Base-by-base conservation (phyloP, 2,113 vertebrate genomes). In the Rhagologus leucostigma region DNA sequence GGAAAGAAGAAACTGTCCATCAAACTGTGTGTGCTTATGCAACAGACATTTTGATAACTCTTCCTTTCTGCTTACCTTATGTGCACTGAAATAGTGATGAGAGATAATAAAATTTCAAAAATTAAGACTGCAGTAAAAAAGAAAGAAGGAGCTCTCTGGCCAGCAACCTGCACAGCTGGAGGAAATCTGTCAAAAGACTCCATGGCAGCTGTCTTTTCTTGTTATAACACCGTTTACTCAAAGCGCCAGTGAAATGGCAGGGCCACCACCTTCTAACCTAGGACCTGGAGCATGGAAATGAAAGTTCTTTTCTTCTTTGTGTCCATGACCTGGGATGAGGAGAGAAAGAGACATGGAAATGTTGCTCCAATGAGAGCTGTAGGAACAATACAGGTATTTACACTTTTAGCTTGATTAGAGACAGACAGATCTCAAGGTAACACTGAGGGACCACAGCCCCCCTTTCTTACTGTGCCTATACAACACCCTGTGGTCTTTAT, bases 181-280 rank as follows among this genome's bases (percentile, higher is more conserved):
- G 27, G 13, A 69, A 70, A 57, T 70, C 44, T 73, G 10, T 60
- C 24, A 32, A 41, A 87, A 64, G 26, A 11, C 12, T 57, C 20
- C 30, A 32, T 33, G n/a, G n/a, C 52, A 70, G 32, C 16, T 91
- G 20, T 55, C 33, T 27, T 73, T 68, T 49, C 37, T 65, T 3
- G 0, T 9, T 47, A 17, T 20, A 63, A 39, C 18, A 44, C 6
- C 1, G 0, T 39, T 79, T 62, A n/a, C 16, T 68, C 47, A 73
- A 64, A 73, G 39, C 13, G 2, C 13, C 50, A 77, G 24, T 42
- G 53, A 69, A 64, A 60, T 14, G 6, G 15, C 20, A 76, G 6
- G 11, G 24, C 10, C 2, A 5, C 27, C 24, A 9, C 78, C 64
- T 82, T 88, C 35, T 78, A 50, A 60, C 26, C 6, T 52, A 71